A percentile compares a stretch with the other conserved stretches of the same genome.
phyloP scores from a whole-genome alignment of 2,888 invertebrate genomes.

The Acanthosoma haemorrhoidale region DNA sequence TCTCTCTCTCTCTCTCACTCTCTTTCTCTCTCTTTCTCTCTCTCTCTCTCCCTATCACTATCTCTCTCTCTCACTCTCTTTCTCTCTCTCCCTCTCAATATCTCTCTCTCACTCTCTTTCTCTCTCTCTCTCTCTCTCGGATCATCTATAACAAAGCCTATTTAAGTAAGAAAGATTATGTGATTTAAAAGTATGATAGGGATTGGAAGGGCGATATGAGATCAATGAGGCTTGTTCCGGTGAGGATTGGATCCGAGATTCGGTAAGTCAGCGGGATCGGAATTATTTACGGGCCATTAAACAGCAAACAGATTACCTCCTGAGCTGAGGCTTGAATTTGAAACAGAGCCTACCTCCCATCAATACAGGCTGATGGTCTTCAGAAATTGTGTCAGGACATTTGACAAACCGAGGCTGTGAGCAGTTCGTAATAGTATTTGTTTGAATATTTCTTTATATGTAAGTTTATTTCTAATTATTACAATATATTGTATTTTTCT shows the following conservation, averaged over 20 bases:
- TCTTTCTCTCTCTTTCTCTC: neutral
- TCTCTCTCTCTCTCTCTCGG: neutral
- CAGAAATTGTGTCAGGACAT: no score
- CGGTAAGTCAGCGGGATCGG: neutral
- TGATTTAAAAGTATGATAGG: no score
- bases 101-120: neutral
- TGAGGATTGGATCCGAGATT: neutral
- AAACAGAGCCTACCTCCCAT: neutral
- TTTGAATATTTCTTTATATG: no score
- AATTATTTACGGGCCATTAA: slow-evolving; percentile 7
- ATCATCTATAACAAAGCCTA: neutral
- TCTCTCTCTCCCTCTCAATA: no score
- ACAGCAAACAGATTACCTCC: slow-evolving; percentile 10
- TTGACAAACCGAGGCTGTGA: no score
- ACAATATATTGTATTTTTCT: no score
- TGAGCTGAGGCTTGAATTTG: neutral
- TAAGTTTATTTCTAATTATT: no score
- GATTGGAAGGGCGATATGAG: neutral
- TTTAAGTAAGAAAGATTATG: no score
- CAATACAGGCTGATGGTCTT: no score
- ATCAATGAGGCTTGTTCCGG: neutral
- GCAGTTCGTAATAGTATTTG: no score
- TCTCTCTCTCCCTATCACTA: neutral
- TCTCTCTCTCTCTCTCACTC: neutral
- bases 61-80: neutral